Evolutionary conservation across 2,888 invertebrate genomes (phyloP).

Genomic region (Conistra vaccinii): DNA sequence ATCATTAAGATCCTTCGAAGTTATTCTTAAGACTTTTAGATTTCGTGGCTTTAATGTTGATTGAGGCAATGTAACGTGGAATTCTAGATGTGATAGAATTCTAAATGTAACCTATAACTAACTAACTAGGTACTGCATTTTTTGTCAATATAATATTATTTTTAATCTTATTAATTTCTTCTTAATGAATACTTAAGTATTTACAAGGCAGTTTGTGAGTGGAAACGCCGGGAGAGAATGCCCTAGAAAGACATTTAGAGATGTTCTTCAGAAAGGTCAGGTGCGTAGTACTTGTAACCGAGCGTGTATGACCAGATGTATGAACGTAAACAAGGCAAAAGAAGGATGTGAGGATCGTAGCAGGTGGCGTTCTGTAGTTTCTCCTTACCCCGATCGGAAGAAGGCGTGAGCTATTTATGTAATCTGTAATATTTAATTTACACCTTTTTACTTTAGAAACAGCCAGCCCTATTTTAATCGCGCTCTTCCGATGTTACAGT

Average conservation of each 20-base stretch:
- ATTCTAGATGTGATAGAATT: too few relatives aligned
- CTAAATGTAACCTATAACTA: too few relatives aligned
- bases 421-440: not conserved
- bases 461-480: conserved; percentile 47
- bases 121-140: too few relatives aligned
- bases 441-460: not conserved
- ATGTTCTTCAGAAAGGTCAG: too few relatives aligned
- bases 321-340: not conserved
- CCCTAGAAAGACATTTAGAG: too few relatives aligned
- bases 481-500: conserved; percentile 57
- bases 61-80: not conserved
- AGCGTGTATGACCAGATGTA: too few relatives aligned
- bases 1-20: not conserved
- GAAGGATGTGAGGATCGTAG: not conserved
- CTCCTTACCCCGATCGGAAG: not conserved
- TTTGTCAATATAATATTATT: not conserved
- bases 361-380: not conserved
- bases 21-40: not conserved
- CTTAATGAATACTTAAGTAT: not conserved
- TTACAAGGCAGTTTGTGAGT: not conserved
- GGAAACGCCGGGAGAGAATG: too few relatives aligned
- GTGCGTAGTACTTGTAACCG: too few relatives aligned
- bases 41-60: not conserved
- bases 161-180: not conserved
- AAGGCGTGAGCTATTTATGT: not conserved